phyloP scores from a whole-genome alignment of 2,113 vertebrate genomes.

The Andinoacara biseriatus region DNA sequence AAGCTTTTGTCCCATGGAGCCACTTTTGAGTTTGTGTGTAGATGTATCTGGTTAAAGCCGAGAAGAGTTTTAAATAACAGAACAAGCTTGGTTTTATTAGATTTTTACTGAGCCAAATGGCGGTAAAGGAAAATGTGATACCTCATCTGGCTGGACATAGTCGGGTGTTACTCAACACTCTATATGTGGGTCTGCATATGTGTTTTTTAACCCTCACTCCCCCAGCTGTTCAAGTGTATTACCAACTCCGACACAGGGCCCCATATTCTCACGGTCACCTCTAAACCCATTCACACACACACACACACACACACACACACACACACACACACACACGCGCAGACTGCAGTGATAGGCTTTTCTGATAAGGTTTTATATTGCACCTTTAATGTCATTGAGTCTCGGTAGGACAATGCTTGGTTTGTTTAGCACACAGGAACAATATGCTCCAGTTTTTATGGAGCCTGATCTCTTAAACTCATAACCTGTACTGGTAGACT shows the following conservation, averaged over 20 bases:
- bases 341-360: slow-evolving; percentile 31
- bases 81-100: slow-evolving; percentile 49
- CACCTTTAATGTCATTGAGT: slow-evolving; percentile 40
- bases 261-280: slow-evolving; percentile 62
- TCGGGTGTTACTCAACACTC: slow-evolving; percentile 50
- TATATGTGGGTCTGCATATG: slow-evolving; percentile 31
- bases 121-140: slow-evolving; percentile 33
- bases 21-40: neutral
- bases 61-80: slow-evolving; percentile 46
- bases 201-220: neutral
- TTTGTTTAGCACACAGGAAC: slow-evolving; percentile 61
- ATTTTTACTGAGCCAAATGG: slow-evolving; percentile 32
- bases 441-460: slow-evolving; percentile 50
- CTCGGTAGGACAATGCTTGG: slow-evolving; percentile 49
- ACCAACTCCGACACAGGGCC: slow-evolving; percentile 55
- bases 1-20: slow-evolving; percentile 6
- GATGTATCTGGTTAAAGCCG: slow-evolving; percentile 12
- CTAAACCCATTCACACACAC: neutral
- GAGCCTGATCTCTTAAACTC: slow-evolving; percentile 55
- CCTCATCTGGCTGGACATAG: slow-evolving; percentile 16
- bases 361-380: slow-evolving; percentile 65
- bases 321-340: no score
- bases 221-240: slow-evolving; percentile 69
- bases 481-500: slow-evolving; percentile 45
- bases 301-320: neutral